These are phyloP conservation scores for Pelobates cultripes DNA, from an alignment of 2,797 vertebrate species.

Conservation along the genomic window DNA sequence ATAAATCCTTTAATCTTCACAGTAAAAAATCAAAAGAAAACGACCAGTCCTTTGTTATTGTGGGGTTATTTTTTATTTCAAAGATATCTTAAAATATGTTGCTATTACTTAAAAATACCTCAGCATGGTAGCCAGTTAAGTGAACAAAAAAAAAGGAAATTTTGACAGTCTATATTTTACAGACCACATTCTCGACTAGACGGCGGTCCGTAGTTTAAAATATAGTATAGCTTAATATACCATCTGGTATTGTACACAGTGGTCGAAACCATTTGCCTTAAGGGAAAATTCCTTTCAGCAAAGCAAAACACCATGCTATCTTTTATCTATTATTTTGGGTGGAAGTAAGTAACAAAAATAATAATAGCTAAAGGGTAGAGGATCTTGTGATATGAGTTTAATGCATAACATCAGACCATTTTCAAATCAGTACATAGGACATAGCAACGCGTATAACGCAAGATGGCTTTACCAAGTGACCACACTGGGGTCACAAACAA, in stretches of 20 bases:
- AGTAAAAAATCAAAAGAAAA: slow-evolving; percentile 23
- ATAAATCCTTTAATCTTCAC: slow-evolving; percentile 53
- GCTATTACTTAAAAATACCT: slow-evolving; percentile 30
- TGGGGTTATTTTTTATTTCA: slow-evolving; percentile 12
- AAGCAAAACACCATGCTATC: slow-evolving; percentile 33
- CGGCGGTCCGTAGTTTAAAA: slow-evolving; percentile 37
- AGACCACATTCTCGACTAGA: slow-evolving; percentile 35
- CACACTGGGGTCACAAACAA: too few relatives aligned
- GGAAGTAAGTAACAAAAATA: not conserved
- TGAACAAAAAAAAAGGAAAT: slow-evolving; percentile 29
- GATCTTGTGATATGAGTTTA: too few relatives aligned
- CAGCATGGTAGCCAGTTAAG: slow-evolving; percentile 32
- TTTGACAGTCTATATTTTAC: slow-evolving; percentile 36
- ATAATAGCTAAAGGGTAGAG: too few relatives aligned
- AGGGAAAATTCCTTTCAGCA: slow-evolving; percentile 44
- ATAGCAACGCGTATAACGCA: too few relatives aligned
- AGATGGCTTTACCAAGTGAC: too few relatives aligned
- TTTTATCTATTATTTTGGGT: slow-evolving; percentile 33
- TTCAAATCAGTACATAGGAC: too few relatives aligned
- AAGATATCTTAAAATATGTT: slow-evolving; percentile 41
- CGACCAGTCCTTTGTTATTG: slow-evolving; percentile 24
- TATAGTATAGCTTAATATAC: slow-evolving; percentile 47
- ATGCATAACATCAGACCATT: too few relatives aligned
- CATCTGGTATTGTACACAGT: slow-evolving; percentile 44
- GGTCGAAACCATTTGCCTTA: slow-evolving; percentile 43